These are phyloP conservation scores for Carposina sasakii DNA, from an alignment of 1,140 invertebrate species.

Conservation along the genomic window DNA sequence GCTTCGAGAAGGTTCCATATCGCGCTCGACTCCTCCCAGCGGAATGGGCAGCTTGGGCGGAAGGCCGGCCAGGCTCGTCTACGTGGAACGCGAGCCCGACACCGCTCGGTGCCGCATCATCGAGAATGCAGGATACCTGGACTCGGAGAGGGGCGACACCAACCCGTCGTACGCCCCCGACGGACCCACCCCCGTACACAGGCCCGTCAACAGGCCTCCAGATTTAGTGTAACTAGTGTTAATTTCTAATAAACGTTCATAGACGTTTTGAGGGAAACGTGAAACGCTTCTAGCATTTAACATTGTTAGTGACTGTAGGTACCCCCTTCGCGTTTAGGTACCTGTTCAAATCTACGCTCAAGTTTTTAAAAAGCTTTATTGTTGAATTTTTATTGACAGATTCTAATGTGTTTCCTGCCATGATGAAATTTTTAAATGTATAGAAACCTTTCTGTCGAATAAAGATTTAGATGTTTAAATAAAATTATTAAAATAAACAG, in stretches of 20 bases:
- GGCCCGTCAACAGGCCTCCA: conserved; percentile 30
- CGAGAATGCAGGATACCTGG: conserved; percentile 66
- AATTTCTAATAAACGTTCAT: conserved; percentile 25
- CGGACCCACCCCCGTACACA: conserved; percentile 58
- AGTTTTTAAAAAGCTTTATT: conserved; percentile 68
- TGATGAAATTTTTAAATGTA: conserved; percentile 43
- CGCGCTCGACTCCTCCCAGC: conserved; percentile 42
- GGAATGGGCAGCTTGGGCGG: conserved; percentile 40
- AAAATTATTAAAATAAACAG: conserved; percentile 45
- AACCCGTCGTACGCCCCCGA: conserved; percentile 65
- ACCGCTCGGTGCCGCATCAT: conserved; percentile 63
- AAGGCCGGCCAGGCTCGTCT: conserved; percentile 48
- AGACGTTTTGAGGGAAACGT: conserved; percentile 63
- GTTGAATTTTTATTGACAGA: conserved; percentile 63
- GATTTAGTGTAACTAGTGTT: conserved; percentile 53
- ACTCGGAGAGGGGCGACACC: conserved; percentile 50
- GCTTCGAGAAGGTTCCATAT: conserved; percentile 61
- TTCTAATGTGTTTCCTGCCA: conserved; percentile 59
- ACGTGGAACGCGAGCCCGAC: conserved; percentile 52
- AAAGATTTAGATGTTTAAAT: conserved; percentile 50
- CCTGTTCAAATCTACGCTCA: conserved; percentile 63
- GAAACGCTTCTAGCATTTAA: conserved; percentile 67
- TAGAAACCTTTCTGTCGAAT: conserved; percentile 33
- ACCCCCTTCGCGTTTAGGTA: conserved; percentile 52
- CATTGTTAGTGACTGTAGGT: conserved; percentile 55